Base-by-base conservation (phyloP, 92 coral and sea anemone species). In the Plumapathes pennacea region DNA sequence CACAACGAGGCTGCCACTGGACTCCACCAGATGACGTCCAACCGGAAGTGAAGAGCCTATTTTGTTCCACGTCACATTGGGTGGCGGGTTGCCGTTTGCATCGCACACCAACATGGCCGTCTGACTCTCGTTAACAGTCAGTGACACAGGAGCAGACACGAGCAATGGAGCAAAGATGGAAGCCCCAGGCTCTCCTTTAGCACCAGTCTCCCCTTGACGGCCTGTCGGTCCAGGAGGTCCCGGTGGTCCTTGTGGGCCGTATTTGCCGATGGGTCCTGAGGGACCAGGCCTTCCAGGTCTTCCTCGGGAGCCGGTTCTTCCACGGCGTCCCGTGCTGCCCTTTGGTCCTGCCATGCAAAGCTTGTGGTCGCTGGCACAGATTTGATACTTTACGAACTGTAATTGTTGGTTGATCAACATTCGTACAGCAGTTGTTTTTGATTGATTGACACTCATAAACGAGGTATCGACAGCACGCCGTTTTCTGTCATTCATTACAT, bases 41-140 rank as follows among this genome's bases (percentile, higher is more conserved):
- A 14, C 32, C 20, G 81, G 57, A 48, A 72, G 67, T 19, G 66
- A 21, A 11, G 76, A 51, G 29, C 44, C 59, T 23, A 18, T 8
- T 45, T 66, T 80, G 29, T 33, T 20, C 89, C 83, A 82, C 54
- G 73, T 60, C 67, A 81, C 39, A 49, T 54, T 41, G 7, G 81
- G 81, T 18, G 50, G 36, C 29, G 87, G 87, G 25, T 80, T 51
- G 2, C 81, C 81, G 25, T 61, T 65, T 15, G 46, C 87, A 19
- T 26, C 28, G 26, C 81, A 67, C 27, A 42, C 38, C 20, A 78
- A 37, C 11, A 51, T 21, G 34, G 71, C 84, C 13, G 57, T 60
- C 11, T 50, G 64, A 34, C 81, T 60, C 50, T 71, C 46, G 45
- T 79, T 79, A 34, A 79, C 80, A 25, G 64, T 50, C 22, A 46